Base-by-base conservation (phyloP, 2,888 invertebrate species). In the Sarcophaga variegata region DNA sequence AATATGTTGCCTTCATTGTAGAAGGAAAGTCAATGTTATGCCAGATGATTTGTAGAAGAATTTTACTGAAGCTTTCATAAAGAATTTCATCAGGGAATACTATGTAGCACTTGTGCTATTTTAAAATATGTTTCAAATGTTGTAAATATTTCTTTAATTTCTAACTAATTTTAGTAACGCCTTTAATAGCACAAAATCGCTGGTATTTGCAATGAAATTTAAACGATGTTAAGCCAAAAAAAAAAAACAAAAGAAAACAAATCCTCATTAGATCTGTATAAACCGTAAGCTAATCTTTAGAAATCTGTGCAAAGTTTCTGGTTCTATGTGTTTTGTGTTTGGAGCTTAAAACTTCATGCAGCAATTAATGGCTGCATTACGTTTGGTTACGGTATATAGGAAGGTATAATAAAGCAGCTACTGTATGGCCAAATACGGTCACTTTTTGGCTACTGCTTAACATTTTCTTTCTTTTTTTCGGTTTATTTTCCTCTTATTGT, bases 121-220 rank as follows among this genome's bases (percentile, higher is more conserved):
- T n/a, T 12, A n/a, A 4, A 37, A 37, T 37, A 37, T 37, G 37
- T 37, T 2, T 37, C 37, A 37, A 37, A 10, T 37, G 37, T 37
- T 2, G 37, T 37, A 37, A 37, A 37, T 62, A 25, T 63, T 25
- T 75, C 4, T 22, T 47, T 25, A 45, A 45, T 54, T 63, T 63
- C 62, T 76, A 71, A 81, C 63, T 22, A 81, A 76, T 81, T 85
- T 47, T 54, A 72, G 80, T 91, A 91, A 91, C 91, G 91, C 91
- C 90, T 90, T 89, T 88, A 37, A 37, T 89, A 90, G 90, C 91
- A 91, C 91, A 91, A 91, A 90, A 91, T 90, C 90, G 89, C 86
- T 89, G 27, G 54, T 54, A 27, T 54, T n/a, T 59, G 1, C 6
- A 5, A 59, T 17, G 17, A 59, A 59, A 17, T 59, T 37, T 10